Conservation (phyloP, 1,140 invertebrate species). For the Papilio polytes region DNA sequence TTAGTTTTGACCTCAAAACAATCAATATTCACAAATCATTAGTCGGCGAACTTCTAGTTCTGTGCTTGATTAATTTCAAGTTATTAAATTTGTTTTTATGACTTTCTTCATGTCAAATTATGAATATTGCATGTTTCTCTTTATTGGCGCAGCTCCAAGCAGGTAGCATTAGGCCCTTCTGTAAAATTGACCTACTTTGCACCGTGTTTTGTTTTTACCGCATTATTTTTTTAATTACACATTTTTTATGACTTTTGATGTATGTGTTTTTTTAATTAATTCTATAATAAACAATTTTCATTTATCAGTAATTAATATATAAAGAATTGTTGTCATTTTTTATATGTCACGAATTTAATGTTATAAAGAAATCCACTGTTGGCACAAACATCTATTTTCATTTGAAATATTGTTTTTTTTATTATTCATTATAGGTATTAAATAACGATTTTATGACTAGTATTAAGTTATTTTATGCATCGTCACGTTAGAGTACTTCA, state of each 20-base stretch:
- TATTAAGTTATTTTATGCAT: background rate
- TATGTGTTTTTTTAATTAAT: background rate
- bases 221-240: background rate
- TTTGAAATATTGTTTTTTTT: background rate
- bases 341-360: background rate
- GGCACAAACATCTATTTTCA: too few relatives aligned
- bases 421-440: background rate
- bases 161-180: background rate
- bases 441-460: background rate
- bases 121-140: background rate
- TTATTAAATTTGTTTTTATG: too few relatives aligned
- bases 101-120: background rate
- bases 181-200: background rate
- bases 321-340: background rate
- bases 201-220: background rate
- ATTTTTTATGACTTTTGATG: background rate
- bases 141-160: constrained; percentile 6
- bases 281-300: too few relatives aligned
- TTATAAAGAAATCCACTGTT: too few relatives aligned
- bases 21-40: too few relatives aligned
- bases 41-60: too few relatives aligned
- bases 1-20: too few relatives aligned
- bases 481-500: background rate
- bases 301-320: background rate
- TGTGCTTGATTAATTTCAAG: too few relatives aligned